Evolutionary conservation across 2,113 vertebrate genomes (phyloP).

Genomic region (Melanostigma gelatinosum): DNA sequence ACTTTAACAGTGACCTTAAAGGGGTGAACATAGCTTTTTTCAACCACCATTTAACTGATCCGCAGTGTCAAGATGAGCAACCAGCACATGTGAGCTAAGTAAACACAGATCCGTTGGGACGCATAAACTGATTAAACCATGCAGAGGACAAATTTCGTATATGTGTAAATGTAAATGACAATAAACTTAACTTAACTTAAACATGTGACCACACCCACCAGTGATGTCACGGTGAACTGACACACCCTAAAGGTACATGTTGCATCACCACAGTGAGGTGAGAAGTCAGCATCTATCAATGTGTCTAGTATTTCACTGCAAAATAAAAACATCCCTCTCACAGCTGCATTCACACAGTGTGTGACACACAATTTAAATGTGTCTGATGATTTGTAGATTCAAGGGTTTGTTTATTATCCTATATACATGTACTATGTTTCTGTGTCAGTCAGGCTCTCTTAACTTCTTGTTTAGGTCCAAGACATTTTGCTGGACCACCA

Average conservation of each 20-base stretch:
- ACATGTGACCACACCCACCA: neutral
- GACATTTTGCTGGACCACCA: neutral
- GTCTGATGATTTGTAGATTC: neutral
- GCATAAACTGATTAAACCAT: neutral
- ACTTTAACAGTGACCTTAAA: neutral
- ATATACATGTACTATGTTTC: neutral
- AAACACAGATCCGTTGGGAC: neutral
- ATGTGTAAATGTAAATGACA: too few relatives aligned
- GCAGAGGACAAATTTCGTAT: too few relatives aligned
- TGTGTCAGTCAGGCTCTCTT: neutral
- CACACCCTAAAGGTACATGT: neutral
- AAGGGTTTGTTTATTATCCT: neutral
- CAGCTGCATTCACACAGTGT: neutral
- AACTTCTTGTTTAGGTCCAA: neutral
- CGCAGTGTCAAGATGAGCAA: neutral
- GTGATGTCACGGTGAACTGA: neutral
- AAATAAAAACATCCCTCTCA: neutral
- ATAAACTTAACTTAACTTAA: too few relatives aligned
- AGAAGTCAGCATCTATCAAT: neutral
- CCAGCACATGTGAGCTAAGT: neutral
- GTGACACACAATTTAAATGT: neutral
- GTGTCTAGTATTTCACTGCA: neutral
- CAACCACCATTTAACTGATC: neutral
- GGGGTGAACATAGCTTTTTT: neutral
- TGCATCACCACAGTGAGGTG: neutral